Conservation (phyloP, 2,888 invertebrate genomes). For the Meta bourneti region DNA sequence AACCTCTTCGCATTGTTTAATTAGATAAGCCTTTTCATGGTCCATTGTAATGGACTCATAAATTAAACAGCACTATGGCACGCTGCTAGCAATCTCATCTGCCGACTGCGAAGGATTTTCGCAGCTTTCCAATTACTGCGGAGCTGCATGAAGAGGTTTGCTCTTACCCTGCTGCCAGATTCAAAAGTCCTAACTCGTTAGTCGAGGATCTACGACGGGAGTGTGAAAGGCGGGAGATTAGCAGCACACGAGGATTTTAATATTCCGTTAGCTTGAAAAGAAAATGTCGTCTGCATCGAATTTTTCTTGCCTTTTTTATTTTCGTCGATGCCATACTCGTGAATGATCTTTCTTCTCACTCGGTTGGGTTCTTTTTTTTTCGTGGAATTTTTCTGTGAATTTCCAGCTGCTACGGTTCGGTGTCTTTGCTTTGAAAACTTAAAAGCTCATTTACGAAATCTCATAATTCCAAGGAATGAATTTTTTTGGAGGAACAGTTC, state of each 20-base stretch:
- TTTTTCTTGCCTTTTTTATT: neutral
- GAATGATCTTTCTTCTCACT: neutral
- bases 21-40: constrained; percentile 48
- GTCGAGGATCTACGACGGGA: constrained; percentile 24
- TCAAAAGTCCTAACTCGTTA: constrained; percentile 38
- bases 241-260: constrained; percentile 37
- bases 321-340: neutral
- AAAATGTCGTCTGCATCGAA: neutral
- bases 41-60: constrained; percentile 62
- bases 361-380: neutral
- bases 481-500: neutral
- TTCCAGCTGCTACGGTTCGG: neutral
- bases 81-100: constrained; percentile 35
- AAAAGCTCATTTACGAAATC: neutral
- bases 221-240: constrained; percentile 24
- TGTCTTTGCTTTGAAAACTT: neutral
- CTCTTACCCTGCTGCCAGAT: constrained; percentile 39
- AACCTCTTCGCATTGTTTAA: constrained; percentile 50
- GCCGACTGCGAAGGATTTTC: constrained; percentile 39
- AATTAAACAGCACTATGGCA: constrained; percentile 34
- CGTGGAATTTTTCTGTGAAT: neutral
- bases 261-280: constrained; percentile 30
- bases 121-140: constrained; percentile 29
- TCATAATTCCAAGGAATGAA: neutral
- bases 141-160: constrained; percentile 1